phyloP scores from a whole-genome alignment of 2,797 vertebrate species.

The Hyperoplus lanceolatus region DNA sequence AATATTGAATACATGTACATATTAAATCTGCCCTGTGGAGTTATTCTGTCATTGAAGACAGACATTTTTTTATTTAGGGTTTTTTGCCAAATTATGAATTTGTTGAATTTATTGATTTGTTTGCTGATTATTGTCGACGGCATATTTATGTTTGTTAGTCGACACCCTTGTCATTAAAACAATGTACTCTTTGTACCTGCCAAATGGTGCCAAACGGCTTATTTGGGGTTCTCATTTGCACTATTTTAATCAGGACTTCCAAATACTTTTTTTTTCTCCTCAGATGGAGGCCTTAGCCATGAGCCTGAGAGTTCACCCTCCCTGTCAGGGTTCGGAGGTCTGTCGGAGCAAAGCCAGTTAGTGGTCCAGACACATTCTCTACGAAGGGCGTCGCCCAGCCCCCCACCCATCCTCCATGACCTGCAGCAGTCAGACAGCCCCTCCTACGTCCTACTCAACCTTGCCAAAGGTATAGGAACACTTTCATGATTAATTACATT shows the following conservation, averaged over 20 bases:
- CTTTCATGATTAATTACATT: not conserved
- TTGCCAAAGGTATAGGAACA: constrained; percentile 91
- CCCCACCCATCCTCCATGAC: constrained; percentile 90
- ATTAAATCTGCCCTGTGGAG: not conserved
- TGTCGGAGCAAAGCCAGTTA: constrained; percentile 84
- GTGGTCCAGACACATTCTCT: constrained; percentile 89
- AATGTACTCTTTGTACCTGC: not conserved
- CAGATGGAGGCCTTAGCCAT: constrained; percentile 91
- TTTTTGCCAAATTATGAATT: not conserved
- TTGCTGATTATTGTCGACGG: not conserved
- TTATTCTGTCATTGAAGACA: not conserved
- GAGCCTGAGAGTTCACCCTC: constrained; percentile 82
- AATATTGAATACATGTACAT: constrained; percentile 1
- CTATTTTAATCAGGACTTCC: not conserved
- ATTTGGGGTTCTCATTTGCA: not conserved
- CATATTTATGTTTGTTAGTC: not conserved
- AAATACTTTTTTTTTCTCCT: constrained; percentile 27
- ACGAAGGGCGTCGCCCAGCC: constrained; percentile 80
- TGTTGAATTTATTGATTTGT: not conserved
- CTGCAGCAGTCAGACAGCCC: constrained; percentile 94
- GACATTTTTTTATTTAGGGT: not conserved
- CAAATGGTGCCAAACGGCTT: not conserved
- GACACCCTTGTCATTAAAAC: not conserved
- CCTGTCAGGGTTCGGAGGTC: constrained; percentile 85
- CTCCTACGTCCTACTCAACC: constrained; percentile 96